phyloP scores from a whole-genome alignment of 1,140 invertebrate genomes.

The Drosophila subpulchrella region DNA sequence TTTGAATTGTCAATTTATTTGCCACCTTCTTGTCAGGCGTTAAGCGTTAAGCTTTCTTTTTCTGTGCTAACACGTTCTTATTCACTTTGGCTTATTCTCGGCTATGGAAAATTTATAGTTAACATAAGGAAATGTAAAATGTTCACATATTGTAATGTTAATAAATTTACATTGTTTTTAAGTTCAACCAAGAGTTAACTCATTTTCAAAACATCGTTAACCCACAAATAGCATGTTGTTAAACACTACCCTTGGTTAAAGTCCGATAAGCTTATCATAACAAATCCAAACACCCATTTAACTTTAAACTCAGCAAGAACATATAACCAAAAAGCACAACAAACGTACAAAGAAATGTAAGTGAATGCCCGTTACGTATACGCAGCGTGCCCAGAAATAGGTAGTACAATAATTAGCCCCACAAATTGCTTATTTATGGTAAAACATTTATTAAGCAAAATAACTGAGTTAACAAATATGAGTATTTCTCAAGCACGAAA shows the following conservation, averaged over 20 bases:
- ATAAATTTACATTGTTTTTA: background rate
- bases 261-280: conserved; percentile 3
- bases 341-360: background rate
- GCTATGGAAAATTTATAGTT: background rate
- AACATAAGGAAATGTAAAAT: background rate
- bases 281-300: background rate
- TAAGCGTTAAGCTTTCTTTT: background rate
- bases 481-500: background rate
- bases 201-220: background rate
- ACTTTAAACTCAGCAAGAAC: background rate
- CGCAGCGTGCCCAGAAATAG: conserved; percentile 2
- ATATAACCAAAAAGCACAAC: background rate
- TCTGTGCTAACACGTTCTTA: conserved; percentile 2
- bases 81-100: background rate
- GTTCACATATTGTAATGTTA: too few relatives aligned
- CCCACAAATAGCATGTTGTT: conserved; percentile 4
- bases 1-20: conserved; percentile 28
- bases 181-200: background rate
- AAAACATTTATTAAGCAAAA: background rate
- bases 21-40: background rate
- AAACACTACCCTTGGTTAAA: background rate
- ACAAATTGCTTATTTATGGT: background rate
- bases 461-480: background rate
- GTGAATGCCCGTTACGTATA: conserved; percentile 3
- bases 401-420: background rate